These are phyloP conservation scores for Ellobium chinense DNA, from an alignment of 2,888 invertebrate species.

Conservation along the genomic window DNA sequence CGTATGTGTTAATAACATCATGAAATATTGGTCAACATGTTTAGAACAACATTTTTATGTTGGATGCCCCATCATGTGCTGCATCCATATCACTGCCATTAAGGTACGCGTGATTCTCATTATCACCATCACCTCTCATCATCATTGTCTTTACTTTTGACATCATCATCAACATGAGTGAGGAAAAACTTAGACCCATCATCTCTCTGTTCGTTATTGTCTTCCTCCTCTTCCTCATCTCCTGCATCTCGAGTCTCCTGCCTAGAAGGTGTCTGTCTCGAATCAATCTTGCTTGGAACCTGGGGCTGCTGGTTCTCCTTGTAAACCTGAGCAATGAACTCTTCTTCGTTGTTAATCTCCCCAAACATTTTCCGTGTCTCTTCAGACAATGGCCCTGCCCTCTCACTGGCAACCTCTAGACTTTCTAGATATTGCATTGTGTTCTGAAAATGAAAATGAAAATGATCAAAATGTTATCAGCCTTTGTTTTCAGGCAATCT, in stretches of 20 bases:
- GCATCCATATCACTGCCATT: too few species aligned
- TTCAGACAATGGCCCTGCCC: conserved; percentile 11
- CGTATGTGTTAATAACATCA: too few species aligned
- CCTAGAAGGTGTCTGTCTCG: neutral
- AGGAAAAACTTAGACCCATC: neutral
- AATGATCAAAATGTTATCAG: too few species aligned
- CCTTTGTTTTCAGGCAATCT: too few species aligned
- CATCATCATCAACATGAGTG: neutral
- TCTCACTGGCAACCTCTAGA: conserved; percentile 35
- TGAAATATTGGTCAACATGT: too few species aligned
- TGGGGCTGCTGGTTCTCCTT: conserved; percentile 9
- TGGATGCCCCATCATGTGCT: too few species aligned
- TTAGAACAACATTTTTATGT: too few species aligned
- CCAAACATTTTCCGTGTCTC: neutral
- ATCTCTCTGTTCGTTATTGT: too few species aligned
- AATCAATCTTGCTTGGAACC: too few species aligned
- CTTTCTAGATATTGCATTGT: conserved; percentile 30
- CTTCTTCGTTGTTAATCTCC: neutral
- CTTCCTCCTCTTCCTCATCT: neutral
- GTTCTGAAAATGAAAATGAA: conserved; percentile 20
- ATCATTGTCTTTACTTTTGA: neutral
- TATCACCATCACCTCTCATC: neutral
- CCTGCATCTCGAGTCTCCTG: neutral
- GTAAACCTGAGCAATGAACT: conserved; percentile 6
- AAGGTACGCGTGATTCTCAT: neutral